Conservation (phyloP, 2,888 invertebrate genomes). For the Drosophila paramelanica region DNA sequence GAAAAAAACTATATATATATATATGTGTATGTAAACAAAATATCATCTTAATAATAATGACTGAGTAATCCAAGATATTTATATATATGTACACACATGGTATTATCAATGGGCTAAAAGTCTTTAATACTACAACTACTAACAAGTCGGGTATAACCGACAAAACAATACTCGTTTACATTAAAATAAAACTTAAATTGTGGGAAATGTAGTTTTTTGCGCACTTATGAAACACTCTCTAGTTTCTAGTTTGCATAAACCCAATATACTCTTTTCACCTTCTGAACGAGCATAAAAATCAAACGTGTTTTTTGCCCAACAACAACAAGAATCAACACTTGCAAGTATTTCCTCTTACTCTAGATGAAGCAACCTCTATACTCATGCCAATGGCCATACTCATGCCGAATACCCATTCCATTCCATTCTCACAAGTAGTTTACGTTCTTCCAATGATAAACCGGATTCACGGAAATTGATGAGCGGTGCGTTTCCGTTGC, state of each 20-base stretch:
- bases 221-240: too few relatives aligned
- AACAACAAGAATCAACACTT: background rate
- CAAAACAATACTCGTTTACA: too few relatives aligned
- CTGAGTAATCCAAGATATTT: background rate
- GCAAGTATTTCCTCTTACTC: slow-evolving; percentile 5
- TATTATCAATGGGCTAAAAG: slow-evolving; percentile 7
- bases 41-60: background rate
- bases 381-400: background rate
- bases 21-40: background rate
- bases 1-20: background rate
- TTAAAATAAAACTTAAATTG: too few relatives aligned
- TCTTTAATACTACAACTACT: background rate
- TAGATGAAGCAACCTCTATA: slow-evolving; percentile 17
- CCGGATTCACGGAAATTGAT: slow-evolving; percentile 61
- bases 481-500: slow-evolving; percentile 47
- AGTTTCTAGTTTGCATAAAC: too few relatives aligned
- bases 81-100: background rate
- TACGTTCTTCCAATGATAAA: slow-evolving; percentile 38
- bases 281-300: background rate
- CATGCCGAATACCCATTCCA: slow-evolving; percentile 4
- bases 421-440: slow-evolving; percentile 9
- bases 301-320: slow-evolving; percentile 27
- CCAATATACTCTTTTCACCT: background rate
- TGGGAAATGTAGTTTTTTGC: too few relatives aligned
- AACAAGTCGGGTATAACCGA: background rate